These are phyloP conservation scores for Hydrophis major DNA, from an alignment of 2,797 vertebrate species.

Conservation along the genomic window DNA sequence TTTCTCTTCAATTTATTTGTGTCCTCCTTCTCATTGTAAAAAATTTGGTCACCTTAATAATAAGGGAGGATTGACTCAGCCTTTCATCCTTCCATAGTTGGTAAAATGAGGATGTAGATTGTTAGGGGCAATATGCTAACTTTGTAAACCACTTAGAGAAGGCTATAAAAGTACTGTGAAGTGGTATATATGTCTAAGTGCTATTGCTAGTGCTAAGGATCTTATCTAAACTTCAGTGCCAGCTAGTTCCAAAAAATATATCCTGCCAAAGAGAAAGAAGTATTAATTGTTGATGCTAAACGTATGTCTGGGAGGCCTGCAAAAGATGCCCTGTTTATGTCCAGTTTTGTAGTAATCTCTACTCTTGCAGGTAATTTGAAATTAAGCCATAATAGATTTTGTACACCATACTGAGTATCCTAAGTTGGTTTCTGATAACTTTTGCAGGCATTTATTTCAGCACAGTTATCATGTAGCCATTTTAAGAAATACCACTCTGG, in stretches of 20 bases:
- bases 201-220: no score
- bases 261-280: background rate
- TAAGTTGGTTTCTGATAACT: background rate
- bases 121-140: no score
- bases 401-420: background rate
- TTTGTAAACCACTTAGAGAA: no score
- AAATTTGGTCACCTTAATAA: no score
- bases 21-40: no score
- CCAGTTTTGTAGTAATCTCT: background rate
- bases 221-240: background rate
- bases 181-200: no score
- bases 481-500: background rate
- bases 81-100: no score
- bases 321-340: background rate
- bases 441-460: background rate
- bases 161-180: no score
- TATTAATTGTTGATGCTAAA: background rate
- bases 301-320: background rate
- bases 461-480: background rate
- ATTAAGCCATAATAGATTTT: background rate
- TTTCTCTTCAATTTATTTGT: no score
- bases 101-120: no score
- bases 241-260: background rate
- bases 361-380: background rate
- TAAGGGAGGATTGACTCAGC: no score